Base-by-base conservation (phyloP, 1,140 invertebrate species). In the Spodoptera frugiperda region DNA sequence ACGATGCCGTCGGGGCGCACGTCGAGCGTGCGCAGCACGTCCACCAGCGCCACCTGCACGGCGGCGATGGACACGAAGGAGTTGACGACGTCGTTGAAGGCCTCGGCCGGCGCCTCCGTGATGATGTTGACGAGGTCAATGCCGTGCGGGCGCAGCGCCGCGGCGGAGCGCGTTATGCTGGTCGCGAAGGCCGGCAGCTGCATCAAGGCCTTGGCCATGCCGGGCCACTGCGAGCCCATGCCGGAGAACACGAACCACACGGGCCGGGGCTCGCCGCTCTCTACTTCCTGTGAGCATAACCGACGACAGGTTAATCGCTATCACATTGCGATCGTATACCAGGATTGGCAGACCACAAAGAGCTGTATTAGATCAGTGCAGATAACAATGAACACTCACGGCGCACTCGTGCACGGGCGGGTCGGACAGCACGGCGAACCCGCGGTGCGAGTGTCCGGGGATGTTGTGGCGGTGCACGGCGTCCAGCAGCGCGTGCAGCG, bases 191-290 rank as follows among this genome's bases (percentile, higher is more conserved):
- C 90, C 57, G 98, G 96, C 48, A 99, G 94, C 49, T 95, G 86
- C 95, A 99, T 96, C 48, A 99, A 94, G 19, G 97, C 95, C 86
- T 96, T 96, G 5, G 96, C 98, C 98, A 99, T 99, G 78, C 98
- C 98, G 55, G 96, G 95, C 98, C 98, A 99, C 94, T 99, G 99
- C 48, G 97, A 97, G 11, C 99, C 99, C 98, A 99, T 99, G 46
- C 99, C 99, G 59, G 98, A 97, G 93, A 99, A 99, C 48, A 99
- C 95, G 91, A 96, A 99, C 97, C 98, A 99, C 25, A 99, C 93
- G 0, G 98, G 98, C 30, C 97, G 95, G 78, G 95, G 96, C 44
- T 96, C 96, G 48, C 88, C 89, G 12, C 85, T 79, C 44, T 89
- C 87, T 57, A 74, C 30, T 65, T 88, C 89, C 88, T 90, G 84